Conservation (phyloP, 2,113 vertebrate species). For the Platysteira castanea region DNA sequence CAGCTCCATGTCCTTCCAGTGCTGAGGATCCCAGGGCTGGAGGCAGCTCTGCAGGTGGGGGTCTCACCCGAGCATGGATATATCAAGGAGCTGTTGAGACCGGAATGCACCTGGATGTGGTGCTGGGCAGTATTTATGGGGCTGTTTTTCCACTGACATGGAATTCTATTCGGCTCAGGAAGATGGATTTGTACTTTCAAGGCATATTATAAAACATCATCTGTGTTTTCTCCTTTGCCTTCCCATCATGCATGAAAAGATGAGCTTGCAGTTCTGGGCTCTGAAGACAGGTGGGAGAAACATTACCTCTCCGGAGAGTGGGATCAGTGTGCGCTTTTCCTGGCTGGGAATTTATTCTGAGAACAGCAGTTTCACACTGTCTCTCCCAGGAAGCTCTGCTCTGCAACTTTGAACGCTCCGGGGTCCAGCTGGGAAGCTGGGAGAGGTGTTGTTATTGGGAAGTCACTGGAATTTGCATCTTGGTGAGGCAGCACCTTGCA, state of each 20-base stretch:
- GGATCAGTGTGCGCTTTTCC: not conserved
- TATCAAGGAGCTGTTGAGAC: not conserved
- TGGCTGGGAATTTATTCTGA: not conserved
- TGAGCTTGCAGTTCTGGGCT: not conserved
- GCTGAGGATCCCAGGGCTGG: not conserved
- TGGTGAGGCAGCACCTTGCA: accelerated
- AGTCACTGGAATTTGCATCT: not conserved
- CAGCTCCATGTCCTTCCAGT: not conserved
- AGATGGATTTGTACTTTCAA: not conserved
- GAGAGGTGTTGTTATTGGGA: not conserved
- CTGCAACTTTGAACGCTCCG: not conserved
- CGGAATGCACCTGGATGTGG: accelerated
- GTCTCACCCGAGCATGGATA: not conserved
- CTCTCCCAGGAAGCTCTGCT: accelerated
- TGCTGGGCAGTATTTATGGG: not conserved
- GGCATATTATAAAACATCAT: not conserved
- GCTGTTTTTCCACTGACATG: not conserved
- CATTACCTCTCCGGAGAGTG: not conserved
- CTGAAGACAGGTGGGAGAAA: not conserved
- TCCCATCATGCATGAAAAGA: not conserved
- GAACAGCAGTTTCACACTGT: not conserved
- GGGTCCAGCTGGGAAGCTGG: not conserved
- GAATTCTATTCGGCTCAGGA: not conserved
- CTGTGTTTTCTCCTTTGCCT: not conserved
- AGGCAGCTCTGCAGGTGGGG: not conserved